phyloP scores from a whole-genome alignment of 2,888 invertebrate species.

The Mayetiola destructor region DNA sequence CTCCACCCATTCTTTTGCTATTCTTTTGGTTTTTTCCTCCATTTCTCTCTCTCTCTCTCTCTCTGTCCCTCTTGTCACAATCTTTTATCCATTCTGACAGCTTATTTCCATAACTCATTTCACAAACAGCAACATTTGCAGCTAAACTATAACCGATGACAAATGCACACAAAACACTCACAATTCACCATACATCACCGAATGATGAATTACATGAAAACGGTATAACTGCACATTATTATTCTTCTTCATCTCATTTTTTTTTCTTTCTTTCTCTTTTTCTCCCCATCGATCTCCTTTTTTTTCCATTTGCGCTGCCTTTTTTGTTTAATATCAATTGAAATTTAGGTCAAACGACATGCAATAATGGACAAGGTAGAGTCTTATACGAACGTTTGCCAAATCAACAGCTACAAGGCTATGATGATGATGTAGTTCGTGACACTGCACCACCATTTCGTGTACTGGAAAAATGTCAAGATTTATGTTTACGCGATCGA shows the following conservation, averaged over 20 bases:
- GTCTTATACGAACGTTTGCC: constrained; percentile 79
- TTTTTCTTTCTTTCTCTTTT: neutral
- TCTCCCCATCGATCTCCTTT: neutral
- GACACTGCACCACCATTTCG: constrained; percentile 75
- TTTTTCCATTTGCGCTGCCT: neutral
- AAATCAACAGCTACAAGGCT: constrained; percentile 77
- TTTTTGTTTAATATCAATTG: constrained; percentile 5
- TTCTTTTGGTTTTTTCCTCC: neutral
- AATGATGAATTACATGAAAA: neutral
- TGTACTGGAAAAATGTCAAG: constrained; percentile 78
- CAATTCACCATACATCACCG: no score
- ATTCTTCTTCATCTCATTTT: neutral
- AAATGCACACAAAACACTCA: no score
- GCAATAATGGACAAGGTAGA: constrained; percentile 77
- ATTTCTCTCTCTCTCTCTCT: neutral
- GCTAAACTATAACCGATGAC: no score
- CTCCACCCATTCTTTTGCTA: neutral
- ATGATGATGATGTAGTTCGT: constrained; percentile 73
- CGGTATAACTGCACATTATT: neutral
- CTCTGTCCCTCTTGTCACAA: neutral
- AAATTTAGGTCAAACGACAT: constrained; percentile 56
- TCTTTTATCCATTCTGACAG: no score
- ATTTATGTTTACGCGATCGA: constrained; percentile 67
- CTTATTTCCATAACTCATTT: no score
- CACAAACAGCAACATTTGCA: no score